Evolutionary conservation across 2,113 vertebrate species (phyloP), one percentile per base, ranked within the genome.

Genomic region (Antigone vipio): DNA sequence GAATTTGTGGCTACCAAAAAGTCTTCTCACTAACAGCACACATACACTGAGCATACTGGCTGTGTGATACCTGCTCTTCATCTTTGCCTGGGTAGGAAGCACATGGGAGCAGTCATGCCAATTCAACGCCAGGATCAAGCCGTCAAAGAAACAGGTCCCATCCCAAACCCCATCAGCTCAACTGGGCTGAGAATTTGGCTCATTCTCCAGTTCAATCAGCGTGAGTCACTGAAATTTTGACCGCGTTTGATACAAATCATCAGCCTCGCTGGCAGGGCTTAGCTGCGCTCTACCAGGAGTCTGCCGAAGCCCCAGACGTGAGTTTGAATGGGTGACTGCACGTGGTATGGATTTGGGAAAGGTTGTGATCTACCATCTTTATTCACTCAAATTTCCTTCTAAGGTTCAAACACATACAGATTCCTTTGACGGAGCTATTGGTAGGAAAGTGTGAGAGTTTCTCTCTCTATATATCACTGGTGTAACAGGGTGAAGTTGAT

Each of bases 21-120:
- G 40, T 64, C 44, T 63, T 53, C 50, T 42, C 6, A 9, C n/a
- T 71, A 8, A 21, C 30, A 80, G 32, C 44, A 16, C n/a, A 16
- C 0, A 1, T 71, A 35, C 17, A 6, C 11, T 0, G 2, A 59
- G 13, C 10, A 3, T n/a, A 15, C 14, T 49, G 44, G 30, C 38
- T 45, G 26, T 27, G 24, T 35, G 34, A 5, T 58, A 20, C 4
- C 74, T 71, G n/a, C 26, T 50, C 40, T 75, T 88, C 1, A 0
- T 56, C 45, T 44, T 16, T 59, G 44, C 52, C 27, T 30, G 49
- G 42, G 19, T 40, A 35, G 29, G 34, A 63, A 52, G 19, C 34
- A 19, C 2, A 2, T 20, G 9, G 62, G 52, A 75, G 27, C 69
- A 45, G 14, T 53, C 15, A 3, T 35, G 30, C 38, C 26, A 21